Percentiles rank a stretch among this genome's conserved stretches.
These are phyloP conservation scores for Pomatostomus ruficeps DNA, from an alignment of 2,113 vertebrate genomes.

Conservation along the genomic window DNA sequence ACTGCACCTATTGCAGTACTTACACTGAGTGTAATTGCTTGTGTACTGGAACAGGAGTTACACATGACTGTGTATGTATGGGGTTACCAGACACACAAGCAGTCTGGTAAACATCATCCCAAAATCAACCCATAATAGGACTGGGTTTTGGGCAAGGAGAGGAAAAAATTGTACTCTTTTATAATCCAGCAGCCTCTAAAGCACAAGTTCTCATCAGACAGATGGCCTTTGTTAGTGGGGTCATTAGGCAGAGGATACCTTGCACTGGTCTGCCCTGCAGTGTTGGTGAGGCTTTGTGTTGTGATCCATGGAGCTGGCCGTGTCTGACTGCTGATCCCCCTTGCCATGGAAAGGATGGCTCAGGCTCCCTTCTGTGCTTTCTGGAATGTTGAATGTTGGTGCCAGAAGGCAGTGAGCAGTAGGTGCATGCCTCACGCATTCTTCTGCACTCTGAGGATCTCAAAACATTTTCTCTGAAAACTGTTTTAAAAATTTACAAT, in stretches of 20 bases:
- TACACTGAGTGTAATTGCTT: background rate
- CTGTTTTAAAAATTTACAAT: background rate
- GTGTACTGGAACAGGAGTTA: background rate
- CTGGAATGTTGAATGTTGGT: background rate
- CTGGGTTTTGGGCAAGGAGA: background rate
- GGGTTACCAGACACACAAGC: too few species aligned
- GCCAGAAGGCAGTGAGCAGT: background rate
- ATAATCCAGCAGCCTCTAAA: background rate
- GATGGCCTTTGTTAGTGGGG: background rate
- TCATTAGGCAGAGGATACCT: background rate
- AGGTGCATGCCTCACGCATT: background rate
- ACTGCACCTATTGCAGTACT: background rate
- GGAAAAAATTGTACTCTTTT: background rate
- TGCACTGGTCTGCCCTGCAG: background rate
- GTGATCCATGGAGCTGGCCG: accelerated
- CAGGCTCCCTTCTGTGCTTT: background rate
- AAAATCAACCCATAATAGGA: background rate
- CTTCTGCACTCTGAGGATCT: background rate
- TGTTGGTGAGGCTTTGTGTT: accelerated
- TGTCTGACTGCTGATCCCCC: background rate
- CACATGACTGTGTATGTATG: background rate
- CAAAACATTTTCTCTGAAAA: background rate
- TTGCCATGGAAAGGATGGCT: background rate
- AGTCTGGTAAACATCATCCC: background rate
- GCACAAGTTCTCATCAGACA: background rate